These are phyloP conservation scores for Podargus strigoides DNA, from an alignment of 2,797 vertebrate species.

Conservation along the genomic window DNA sequence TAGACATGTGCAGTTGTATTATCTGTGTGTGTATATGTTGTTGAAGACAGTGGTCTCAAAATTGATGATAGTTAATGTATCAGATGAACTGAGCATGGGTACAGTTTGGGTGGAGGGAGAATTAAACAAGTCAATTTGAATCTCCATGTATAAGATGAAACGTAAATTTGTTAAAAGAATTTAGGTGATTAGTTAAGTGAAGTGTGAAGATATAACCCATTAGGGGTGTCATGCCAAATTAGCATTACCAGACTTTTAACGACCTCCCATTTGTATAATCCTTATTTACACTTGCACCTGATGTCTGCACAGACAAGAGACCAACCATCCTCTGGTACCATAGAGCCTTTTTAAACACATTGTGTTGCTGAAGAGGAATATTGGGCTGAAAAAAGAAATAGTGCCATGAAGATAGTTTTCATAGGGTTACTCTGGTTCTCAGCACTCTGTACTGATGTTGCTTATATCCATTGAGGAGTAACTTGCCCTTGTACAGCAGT, in stretches of 20 bases:
- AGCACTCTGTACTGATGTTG: not conserved
- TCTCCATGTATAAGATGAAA: constrained; percentile 38
- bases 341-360: not conserved
- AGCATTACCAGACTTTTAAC: constrained; percentile 83
- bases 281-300: constrained; percentile 68
- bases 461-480: not conserved
- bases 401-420: not conserved
- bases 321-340: not conserved
- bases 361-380: not conserved
- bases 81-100: not conserved
- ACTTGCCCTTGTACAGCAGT: not conserved
- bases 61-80: not conserved
- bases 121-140: not conserved
- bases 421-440: not conserved
- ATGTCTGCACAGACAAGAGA: constrained; percentile 6
- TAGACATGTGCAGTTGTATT: not conserved
- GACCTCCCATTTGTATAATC: constrained; percentile 82
- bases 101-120: not conserved
- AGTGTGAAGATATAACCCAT: constrained; percentile 82
- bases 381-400: not conserved
- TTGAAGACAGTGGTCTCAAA: not conserved
- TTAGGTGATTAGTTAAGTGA: constrained; percentile 78
- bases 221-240: constrained; percentile 82
- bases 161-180: constrained; percentile 62
- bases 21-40: not conserved